Evolutionary conservation across 1,140 invertebrate species (phyloP), one percentile per base, ranked within the genome.

Genomic region (Maniola jurtina): DNA sequence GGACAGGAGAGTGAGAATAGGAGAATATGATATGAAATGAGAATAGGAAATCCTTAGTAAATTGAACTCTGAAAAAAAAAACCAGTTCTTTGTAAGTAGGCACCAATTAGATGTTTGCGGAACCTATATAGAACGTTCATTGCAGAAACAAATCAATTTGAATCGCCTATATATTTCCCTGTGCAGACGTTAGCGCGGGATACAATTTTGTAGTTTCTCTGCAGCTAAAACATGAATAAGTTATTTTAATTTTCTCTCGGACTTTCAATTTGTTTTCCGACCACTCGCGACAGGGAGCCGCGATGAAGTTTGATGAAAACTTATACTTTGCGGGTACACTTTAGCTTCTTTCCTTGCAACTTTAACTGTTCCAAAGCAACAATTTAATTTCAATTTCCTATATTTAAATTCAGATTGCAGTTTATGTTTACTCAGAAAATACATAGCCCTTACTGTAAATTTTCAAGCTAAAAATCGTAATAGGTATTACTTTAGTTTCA

Each of bases 181-280:
- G 8, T 52, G 7, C 14, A 52, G 10, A 52, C 48, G 14, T 52
- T 52, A 55, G 15, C 33, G 34, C 54, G 35, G 34, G 55, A 57
- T 57, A 40, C 55, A 57, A 57, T 57, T 57, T 57, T 11, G 9
- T n/a, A 57, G 55, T 57, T 57, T 57, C 36, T 10, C 55, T 34
- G 35, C 55, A 57, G 16, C 55, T 57, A 57, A 57, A 57, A 57
- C 34, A 57, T 57, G 55, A 57, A 57, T 57, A 57, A 57, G 55
- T 57, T 57, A 57, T 57, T 57, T 57, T 57, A 57, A 57, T 36
- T 57, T 57, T 36, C 34, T 38, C 34, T 36, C 35, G 55, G 55
- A 38, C 34, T 57, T 57, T 57, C 55, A 57, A 57, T 57, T 57
- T 57, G 55, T 57, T 57, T 57, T 36, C 34, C 35, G 16, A 38